Evolutionary conservation across 2,888 invertebrate species (phyloP).

Genomic region (Flexamia atlantica): DNA sequence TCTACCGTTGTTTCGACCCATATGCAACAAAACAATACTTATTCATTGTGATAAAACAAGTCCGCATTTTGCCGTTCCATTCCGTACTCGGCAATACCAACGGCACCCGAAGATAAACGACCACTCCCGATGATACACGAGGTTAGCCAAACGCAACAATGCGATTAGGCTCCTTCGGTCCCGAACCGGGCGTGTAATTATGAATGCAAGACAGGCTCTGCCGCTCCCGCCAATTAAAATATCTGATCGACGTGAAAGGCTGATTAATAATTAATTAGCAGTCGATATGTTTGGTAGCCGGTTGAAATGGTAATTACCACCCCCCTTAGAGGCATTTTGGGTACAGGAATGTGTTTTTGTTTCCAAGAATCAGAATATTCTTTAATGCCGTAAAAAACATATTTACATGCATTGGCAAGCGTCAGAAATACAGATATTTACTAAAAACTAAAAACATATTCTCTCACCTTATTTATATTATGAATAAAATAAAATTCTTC

Average conservation of each 20-base stretch:
- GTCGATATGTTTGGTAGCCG: neutral
- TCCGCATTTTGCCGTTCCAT: neutral
- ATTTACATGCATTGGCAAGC: no score
- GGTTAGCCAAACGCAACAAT: neutral
- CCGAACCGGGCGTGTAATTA: neutral
- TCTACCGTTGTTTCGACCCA: no score
- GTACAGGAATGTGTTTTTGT: neutral
- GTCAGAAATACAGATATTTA: no score
- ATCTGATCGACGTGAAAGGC: neutral
- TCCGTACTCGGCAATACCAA: neutral
- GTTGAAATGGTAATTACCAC: constrained; percentile 3
- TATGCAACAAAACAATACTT: no score
- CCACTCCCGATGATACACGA: neutral
- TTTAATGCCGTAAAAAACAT: no score
- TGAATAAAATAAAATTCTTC: no score
- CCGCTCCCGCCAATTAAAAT: neutral
- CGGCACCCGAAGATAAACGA: constrained; percentile 1
- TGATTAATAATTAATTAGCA: constrained; percentile 2
- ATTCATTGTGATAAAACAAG: no score
- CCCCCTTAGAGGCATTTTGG: neutral
- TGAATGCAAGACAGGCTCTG: neutral
- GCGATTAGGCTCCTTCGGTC: neutral
- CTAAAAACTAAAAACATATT: no score
- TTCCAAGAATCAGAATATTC: no score
- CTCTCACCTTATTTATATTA: no score